phyloP scores from a whole-genome alignment of 64 coral and sea anemone genomes.

The Actinia tenebrosa region DNA sequence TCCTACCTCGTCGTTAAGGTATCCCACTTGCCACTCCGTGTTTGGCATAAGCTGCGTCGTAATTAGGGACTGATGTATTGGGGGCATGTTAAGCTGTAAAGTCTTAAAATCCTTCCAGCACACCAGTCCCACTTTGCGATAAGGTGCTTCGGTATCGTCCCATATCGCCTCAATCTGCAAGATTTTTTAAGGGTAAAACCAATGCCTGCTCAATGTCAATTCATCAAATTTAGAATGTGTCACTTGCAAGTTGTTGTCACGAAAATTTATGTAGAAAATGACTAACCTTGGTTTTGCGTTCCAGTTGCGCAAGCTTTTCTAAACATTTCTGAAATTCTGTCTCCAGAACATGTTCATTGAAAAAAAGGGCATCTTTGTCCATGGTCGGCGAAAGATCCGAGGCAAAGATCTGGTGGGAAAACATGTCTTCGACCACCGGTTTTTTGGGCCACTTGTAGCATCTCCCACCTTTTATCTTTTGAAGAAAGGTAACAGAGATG shows the following conservation, averaged over 20 bases:
- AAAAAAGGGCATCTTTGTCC: neutral
- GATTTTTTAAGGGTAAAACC: too few relatives aligned
- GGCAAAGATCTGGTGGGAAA: neutral
- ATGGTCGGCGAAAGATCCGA: neutral
- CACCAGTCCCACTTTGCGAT: neutral
- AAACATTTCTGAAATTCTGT: neutral
- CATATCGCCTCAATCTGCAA: neutral
- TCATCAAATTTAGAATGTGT: neutral
- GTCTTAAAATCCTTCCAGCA: slow-evolving; percentile 17
- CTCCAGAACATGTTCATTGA: neutral
- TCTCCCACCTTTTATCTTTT: slow-evolving; percentile 17
- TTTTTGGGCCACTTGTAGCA: slow-evolving; percentile 11
- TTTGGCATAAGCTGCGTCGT: neutral
- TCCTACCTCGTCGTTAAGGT: neutral
- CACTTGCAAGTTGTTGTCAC: neutral
- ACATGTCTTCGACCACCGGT: slow-evolving; percentile 1
- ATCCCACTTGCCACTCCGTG: neutral
- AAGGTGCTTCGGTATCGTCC: neutral
- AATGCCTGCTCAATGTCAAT: too few relatives aligned
- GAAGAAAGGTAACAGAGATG: slow-evolving; percentile 4
- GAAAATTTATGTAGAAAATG: neutral
- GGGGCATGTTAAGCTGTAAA: neutral
- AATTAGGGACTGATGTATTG: neutral
- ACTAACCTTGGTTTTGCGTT: neutral
- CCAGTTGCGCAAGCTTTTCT: neutral